Conservation (phyloP, 2,113 vertebrate species). For the Parus major region DNA sequence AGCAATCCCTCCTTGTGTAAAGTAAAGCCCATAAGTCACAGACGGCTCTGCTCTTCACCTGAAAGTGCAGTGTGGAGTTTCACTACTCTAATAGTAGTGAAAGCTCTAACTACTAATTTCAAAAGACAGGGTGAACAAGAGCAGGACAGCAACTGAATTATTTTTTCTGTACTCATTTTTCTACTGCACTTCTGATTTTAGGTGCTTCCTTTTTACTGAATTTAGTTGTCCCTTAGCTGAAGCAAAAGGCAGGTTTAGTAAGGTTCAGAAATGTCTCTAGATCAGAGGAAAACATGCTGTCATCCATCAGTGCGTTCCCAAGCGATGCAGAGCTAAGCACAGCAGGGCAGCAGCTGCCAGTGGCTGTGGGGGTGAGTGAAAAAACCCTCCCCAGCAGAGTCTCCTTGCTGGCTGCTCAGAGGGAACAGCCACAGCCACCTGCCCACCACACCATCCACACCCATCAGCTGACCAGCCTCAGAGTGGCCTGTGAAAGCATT, state of each 20-base stretch:
- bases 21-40: neutral
- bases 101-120: neutral
- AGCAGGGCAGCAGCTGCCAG: fast-evolving
- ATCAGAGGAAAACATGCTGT: neutral
- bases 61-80: neutral
- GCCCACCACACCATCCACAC: neutral
- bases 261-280: neutral
- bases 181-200: neutral
- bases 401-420: fast-evolving
- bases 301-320: fast-evolving
- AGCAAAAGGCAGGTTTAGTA: neutral
- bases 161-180: neutral
- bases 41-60: neutral
- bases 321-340: neutral
- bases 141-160: neutral
- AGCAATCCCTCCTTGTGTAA: neutral
- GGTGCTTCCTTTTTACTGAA: neutral
- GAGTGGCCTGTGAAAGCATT: neutral
- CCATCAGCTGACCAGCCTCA: neutral
- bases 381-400: fast-evolving
- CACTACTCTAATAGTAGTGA: no score
- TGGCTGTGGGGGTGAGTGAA: fast-evolving
- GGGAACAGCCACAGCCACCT: neutral
- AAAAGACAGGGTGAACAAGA: neutral
- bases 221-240: neutral